Evolutionary conservation across 2,797 vertebrate species (phyloP).

Genomic region (Gallirallus australis): DNA sequence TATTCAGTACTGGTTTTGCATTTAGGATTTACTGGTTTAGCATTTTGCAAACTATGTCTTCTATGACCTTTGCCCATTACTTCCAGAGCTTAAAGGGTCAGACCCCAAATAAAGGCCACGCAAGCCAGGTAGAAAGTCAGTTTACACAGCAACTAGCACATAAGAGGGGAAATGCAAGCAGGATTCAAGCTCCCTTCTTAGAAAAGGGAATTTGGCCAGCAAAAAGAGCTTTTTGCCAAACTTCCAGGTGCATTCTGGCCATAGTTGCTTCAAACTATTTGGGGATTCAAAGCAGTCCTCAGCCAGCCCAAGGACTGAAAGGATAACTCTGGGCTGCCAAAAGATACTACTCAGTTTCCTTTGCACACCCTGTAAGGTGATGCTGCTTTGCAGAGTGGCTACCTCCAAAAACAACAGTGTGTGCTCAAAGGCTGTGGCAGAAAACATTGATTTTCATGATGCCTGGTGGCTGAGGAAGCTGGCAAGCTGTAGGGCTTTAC

Average conservation of each 20-base stretch:
- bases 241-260: background rate
- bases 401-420: background rate
- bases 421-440: background rate
- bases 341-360: background rate
- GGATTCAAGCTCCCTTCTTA: background rate
- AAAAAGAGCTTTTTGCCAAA: background rate
- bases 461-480: background rate
- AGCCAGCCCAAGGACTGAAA: background rate
- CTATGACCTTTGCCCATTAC: background rate
- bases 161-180: background rate
- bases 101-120: background rate
- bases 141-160: fast-evolving
- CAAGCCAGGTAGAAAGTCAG: background rate
- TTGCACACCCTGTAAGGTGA: background rate
- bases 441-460: background rate
- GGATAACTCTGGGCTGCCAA: background rate
- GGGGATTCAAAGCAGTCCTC: background rate
- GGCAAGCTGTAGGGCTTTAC: background rate
- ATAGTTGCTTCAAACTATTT: background rate
- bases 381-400: background rate
- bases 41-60: background rate
- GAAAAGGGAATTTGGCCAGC: background rate
- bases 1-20: background rate
- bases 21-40: background rate
- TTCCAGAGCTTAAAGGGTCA: background rate